Base-by-base conservation (phyloP, 2,888 invertebrate genomes). In the Ormyrus nitidulus region DNA sequence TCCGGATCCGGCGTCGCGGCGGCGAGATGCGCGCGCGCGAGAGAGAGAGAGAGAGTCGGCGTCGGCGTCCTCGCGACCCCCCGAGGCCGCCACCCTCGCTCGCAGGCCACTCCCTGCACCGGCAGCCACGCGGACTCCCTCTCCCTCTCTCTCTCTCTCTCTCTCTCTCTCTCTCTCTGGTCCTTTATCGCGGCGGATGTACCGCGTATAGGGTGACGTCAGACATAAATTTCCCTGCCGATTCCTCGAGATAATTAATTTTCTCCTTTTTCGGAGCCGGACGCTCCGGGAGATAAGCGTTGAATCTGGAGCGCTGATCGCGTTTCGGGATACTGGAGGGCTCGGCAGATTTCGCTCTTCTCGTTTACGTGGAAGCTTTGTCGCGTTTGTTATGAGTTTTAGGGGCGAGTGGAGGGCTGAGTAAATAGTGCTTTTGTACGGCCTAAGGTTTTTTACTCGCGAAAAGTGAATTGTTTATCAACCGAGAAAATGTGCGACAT, bases 1-100 rank as follows among this genome's bases (percentile, higher is more conserved):
- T 77, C 80, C 80, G 80, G 80, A 77, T 77, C 76, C 77, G 80
- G 73, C 74, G 68, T 48, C 13, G 76, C 56, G 69, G 34, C 34
- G 34, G 34, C 34, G 34, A 34, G 34, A 34, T 68, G 72, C 72
- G 73, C 68, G 73, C 79, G 75, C 79, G 46, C 53, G 34, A 6
- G 1, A 49, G 6, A 13, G 19, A 53, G 56, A 13, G 58, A 69
- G 58, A 6, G 19, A 53, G 68, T n/a, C 44, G 49, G 58, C 70
- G 70, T 13, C 53, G 58, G 70, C 58, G 58, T 46, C 19, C 74
- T 34, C 68, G 48, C 62, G 70, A 11, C 34, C 56, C 53, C 53
- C 54, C 54, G 49, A 44, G 58, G 46, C 34, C 53, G 53, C 19
- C 34, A 34, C 34, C 34, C 72, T 64, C 69, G 11, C 48, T 58